These are phyloP conservation scores for Dolomedes plantarius DNA, from an alignment of 2,888 invertebrate genomes.

Conservation along the genomic window DNA sequence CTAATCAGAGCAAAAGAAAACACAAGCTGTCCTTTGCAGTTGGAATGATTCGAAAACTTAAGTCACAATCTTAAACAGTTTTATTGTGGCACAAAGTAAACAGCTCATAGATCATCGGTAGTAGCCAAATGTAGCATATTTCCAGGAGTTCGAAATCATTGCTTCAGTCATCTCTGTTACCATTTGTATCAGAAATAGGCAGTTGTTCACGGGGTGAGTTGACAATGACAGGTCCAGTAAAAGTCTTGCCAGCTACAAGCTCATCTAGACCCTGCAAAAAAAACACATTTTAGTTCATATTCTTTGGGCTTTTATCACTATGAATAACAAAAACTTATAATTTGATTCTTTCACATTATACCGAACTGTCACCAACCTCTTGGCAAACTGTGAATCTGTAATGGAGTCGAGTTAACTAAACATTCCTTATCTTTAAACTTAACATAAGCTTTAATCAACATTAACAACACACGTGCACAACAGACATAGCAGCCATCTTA, in stretches of 20 bases:
- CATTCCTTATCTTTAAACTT: too few relatives aligned
- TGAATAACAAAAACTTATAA: too few relatives aligned
- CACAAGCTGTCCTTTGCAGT: not conserved
- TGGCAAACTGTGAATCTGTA: too few relatives aligned
- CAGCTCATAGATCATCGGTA: not conserved
- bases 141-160: not conserved
- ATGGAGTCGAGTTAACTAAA: too few relatives aligned
- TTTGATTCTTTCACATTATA: too few relatives aligned
- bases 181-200: conserved; percentile 10
- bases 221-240: conserved; percentile 80
- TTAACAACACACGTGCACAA: too few relatives aligned
- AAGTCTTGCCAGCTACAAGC: conserved; percentile 83
- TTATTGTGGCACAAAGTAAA: not conserved
- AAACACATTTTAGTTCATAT: too few relatives aligned
- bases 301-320: too few relatives aligned
- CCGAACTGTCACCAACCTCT: too few relatives aligned
- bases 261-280: conserved; percentile 81
- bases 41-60: not conserved
- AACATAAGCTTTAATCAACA: too few relatives aligned
- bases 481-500: too few relatives aligned
- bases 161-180: conserved; percentile 22
- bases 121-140: too few relatives aligned
- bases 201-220: conserved; percentile 33
- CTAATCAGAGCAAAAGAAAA: not conserved
- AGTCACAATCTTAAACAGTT: not conserved